Evolutionary conservation across 2,888 invertebrate species (phyloP).

Genomic region (Apotomis betuletana): DNA sequence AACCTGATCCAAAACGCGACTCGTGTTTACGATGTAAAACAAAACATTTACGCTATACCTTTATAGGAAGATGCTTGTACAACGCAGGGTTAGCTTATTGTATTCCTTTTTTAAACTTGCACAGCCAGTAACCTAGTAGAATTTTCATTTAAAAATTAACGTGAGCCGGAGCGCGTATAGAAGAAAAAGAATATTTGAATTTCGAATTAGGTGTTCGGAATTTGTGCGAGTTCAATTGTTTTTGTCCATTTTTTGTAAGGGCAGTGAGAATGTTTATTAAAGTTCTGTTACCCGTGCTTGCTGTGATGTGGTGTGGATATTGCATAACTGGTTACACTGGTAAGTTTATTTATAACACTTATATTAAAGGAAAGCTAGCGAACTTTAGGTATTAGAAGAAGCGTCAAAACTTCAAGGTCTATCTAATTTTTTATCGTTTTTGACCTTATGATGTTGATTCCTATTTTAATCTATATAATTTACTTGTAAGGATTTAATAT

Average conservation of each 20-base stretch:
- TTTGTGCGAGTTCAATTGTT: slow-evolving; percentile 5
- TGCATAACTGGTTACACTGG: slow-evolving; percentile 39
- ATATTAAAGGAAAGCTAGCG: neutral
- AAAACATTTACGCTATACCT: slow-evolving; percentile 22
- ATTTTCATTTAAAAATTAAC: neutral
- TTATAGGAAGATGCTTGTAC: slow-evolving; percentile 15
- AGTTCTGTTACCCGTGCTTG: slow-evolving; percentile 8
- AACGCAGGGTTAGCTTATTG: neutral
- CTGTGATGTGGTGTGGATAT: slow-evolving; percentile 22
- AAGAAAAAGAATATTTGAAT: neutral
- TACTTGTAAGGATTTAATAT: no score
- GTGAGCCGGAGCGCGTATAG: neutral
- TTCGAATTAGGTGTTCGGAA: slow-evolving; percentile 3
- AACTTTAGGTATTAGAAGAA: neutral
- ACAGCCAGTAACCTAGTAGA: slow-evolving; percentile 9
- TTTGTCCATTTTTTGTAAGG: neutral
- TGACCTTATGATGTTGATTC: no score
- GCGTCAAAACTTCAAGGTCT: no score
- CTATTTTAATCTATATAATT: no score
- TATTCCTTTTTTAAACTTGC: slow-evolving; percentile 5
- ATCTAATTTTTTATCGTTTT: no score
- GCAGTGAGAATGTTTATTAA: slow-evolving; percentile 24
- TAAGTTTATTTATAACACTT: slow-evolving; percentile 12
- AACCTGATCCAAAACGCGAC: slow-evolving; percentile 28
- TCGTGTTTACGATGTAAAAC: slow-evolving; percentile 6